These are phyloP conservation scores for Actinemys pallida DNA, from an alignment of 2,113 vertebrate genomes.

Conservation along the genomic window DNA sequence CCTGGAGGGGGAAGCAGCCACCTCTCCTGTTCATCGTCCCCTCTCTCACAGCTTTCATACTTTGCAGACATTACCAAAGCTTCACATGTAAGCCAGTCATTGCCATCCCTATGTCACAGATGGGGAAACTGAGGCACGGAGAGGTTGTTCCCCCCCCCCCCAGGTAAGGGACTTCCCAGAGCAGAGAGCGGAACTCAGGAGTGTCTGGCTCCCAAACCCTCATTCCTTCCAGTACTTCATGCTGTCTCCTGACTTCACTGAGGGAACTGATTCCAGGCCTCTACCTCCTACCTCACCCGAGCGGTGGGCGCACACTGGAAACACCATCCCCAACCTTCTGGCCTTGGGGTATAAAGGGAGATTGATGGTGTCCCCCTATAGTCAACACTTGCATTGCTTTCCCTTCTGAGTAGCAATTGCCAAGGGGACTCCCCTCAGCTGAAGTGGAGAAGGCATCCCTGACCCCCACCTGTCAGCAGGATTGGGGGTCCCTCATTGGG, in stretches of 20 bases:
- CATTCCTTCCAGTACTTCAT: background rate
- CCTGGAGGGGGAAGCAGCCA: background rate
- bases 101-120: background rate
- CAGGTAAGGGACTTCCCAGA: background rate
- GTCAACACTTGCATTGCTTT: background rate
- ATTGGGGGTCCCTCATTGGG: background rate
- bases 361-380: background rate
- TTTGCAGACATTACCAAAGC: rapidly evolving
- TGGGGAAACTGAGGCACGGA: background rate
- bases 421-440: background rate
- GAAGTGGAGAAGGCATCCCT: background rate
- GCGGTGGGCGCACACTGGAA: too few relatives aligned
- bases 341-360: background rate
- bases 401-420: background rate
- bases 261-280: background rate
- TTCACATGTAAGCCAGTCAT: background rate
- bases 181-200: background rate
- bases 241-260: background rate
- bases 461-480: background rate
- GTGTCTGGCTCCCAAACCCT: background rate
- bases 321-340: background rate
- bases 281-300: background rate
- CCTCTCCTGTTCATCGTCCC: background rate
- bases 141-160: background rate
- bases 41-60: background rate